Percentiles rank a stretch among this genome's conserved stretches.
These are phyloP conservation scores for Ceyx melanurus DNA, from an alignment of 2,113 vertebrate species.

Conservation along the genomic window DNA sequence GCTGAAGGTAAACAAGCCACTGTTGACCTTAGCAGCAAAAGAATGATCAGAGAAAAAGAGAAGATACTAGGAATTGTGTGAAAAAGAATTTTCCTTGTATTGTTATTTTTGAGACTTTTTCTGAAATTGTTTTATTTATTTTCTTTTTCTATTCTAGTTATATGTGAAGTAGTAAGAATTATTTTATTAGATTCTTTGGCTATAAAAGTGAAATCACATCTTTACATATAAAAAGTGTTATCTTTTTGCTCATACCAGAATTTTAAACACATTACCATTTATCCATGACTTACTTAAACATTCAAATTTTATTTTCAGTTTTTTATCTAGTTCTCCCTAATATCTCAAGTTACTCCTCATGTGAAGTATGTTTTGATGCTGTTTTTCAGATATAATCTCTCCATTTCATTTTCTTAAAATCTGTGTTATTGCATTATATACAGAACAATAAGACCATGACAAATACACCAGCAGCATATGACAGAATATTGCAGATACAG, in stretches of 20 bases:
- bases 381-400: background rate
- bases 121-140: no score
- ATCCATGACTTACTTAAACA: no score
- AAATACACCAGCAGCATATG: background rate
- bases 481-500: background rate
- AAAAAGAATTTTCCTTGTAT: background rate
- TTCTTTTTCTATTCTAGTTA: no score
- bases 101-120: background rate
- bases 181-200: no score
- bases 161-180: no score
- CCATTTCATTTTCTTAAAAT: background rate
- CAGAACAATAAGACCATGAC: background rate
- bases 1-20: background rate
- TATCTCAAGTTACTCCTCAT: no score
- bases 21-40: background rate
- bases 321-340: no score
- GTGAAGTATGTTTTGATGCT: background rate
- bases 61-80: background rate
- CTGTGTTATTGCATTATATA: background rate
- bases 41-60: background rate
- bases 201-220: no score
- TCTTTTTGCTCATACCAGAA: no score
- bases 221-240: no score
- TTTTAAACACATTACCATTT: no score
- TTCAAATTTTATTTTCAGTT: no score